phyloP scores from a whole-genome alignment of 2,797 vertebrate genomes.

The Petrocephalus sullivani region DNA sequence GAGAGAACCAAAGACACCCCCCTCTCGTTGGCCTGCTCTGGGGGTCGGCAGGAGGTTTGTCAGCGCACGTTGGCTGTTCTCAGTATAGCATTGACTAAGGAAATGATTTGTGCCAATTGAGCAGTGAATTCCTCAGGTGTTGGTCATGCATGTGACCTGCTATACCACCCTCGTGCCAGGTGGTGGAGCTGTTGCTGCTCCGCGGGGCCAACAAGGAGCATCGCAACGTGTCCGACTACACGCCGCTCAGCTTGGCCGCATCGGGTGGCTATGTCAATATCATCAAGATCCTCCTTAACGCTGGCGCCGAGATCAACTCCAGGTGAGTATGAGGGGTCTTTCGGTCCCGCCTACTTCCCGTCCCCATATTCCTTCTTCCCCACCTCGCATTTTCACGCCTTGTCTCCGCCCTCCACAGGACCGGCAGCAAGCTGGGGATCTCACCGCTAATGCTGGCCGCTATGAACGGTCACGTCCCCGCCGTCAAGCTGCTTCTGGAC shows the following conservation, averaged over 20 bases:
- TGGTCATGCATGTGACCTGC: not conserved
- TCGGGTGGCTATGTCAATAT: slow-evolving; percentile 98
- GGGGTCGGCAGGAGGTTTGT: slow-evolving; percentile 90
- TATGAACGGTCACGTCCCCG: slow-evolving; percentile 96
- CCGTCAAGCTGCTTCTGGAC: slow-evolving; percentile 91
- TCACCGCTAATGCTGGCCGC: slow-evolving; percentile 97
- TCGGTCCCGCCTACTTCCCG: not conserved
- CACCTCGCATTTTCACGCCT: not conserved
- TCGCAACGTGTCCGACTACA: slow-evolving; percentile 97
- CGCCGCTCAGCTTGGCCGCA: slow-evolving; percentile 91
- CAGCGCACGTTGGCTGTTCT: not conserved
- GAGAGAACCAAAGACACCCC: slow-evolving; percentile 99
- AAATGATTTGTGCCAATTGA: not conserved
- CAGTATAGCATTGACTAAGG: not conserved
- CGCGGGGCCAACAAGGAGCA: slow-evolving; percentile 98
- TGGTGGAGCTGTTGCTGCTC: slow-evolving; percentile 91
- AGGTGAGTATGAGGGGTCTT: slow-evolving; percentile 59
- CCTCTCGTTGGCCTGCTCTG: slow-evolving; percentile 92
- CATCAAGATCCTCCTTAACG: slow-evolving; percentile 97
- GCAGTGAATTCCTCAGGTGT: not conserved
- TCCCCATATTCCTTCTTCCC: not conserved
- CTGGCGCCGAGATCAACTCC: slow-evolving; percentile 98
- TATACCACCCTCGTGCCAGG: slow-evolving; percentile 56
- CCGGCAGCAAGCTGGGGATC: slow-evolving; percentile 96
- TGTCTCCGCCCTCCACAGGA: slow-evolving; percentile 59